phyloP scores from a whole-genome alignment of 2,797 vertebrate species.

The Gymnodraco acuticeps region DNA sequence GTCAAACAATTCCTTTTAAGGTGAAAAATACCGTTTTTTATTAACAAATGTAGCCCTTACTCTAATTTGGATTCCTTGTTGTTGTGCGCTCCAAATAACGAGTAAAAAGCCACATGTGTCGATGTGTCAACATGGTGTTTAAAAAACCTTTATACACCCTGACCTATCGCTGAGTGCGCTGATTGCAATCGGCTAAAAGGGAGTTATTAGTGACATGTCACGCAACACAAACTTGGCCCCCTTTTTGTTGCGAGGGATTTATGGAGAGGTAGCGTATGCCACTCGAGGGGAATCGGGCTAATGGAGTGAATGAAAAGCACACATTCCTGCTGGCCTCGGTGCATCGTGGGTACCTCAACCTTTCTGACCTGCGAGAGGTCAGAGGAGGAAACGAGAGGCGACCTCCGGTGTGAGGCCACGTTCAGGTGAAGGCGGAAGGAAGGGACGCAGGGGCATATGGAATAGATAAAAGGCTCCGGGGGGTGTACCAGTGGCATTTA shows the following conservation, averaged over 20 bases:
- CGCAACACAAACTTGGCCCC: slow-evolving; percentile 9
- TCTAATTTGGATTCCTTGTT: neutral
- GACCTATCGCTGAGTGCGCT: neutral
- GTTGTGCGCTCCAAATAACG: neutral
- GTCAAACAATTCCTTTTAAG: neutral
- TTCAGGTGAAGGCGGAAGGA: slow-evolving; percentile 39
- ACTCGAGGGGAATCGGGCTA: neutral
- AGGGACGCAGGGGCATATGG: neutral
- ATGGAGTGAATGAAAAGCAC: slow-evolving; percentile 14
- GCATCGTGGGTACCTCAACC: slow-evolving; percentile 23
- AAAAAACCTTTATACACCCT: neutral
- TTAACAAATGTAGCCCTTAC: neutral
- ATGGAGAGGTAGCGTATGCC: neutral
- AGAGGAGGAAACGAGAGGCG: slow-evolving; percentile 48
- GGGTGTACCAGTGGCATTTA: neutral
- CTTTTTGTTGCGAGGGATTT: slow-evolving; percentile 1
- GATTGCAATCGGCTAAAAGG: neutral
- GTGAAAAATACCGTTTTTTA: too few relatives aligned
- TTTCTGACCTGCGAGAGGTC: slow-evolving; percentile 40
- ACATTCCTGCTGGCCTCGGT: slow-evolving; percentile 2
- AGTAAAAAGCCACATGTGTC: too few relatives aligned
- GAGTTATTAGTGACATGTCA: neutral
- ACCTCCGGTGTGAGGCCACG: slow-evolving; percentile 17
- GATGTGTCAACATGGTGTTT: neutral
- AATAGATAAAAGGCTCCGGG: slow-evolving; percentile 11